Base-by-base conservation (phyloP, 2,888 invertebrate genomes). In the Apoda limacodes region DNA sequence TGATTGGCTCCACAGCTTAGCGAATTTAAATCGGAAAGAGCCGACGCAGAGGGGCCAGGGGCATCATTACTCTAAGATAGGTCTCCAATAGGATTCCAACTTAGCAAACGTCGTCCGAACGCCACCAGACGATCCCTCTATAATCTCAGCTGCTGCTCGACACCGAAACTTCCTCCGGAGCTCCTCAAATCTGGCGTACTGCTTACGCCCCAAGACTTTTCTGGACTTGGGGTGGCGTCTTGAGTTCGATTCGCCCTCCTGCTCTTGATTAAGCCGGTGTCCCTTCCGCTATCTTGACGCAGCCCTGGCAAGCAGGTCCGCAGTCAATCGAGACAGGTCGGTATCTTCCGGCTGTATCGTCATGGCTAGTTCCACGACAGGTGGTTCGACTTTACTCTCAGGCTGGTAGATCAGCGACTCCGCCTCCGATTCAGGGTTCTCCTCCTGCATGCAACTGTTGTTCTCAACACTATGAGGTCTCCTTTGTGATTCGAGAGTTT, bases 21-120 rank as follows among this genome's bases (percentile, higher is more conserved):
- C 4, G 9, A 10, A 33, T 11, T 5, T n/a, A 29, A 3, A 28
- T 22, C 17, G 17, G 5, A 17, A 17, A 7, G 17, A 17, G 17
- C 5, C 17, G 17, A n/a, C 17, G 24, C 17, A n/a, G 19, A 13
- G 7, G 33, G 37, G 15, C 40, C 39, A 24, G 28, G 13, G 5
- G 35, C 38, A 42, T 36, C 34, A 40, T 9, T 22, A 22, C 25
- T 40, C 39, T 4, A 42, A 28, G 24, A 43, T 22, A 1, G 39
- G 41, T 25, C 39, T 35, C 43, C 42, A 45, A 9, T 33, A 43
- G 34, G 43, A 32, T 41, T 43, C 40, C 39, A 47, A 9, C 7
- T 34, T 38, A 13, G 9, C 35, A 5, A 43, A 33, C 10, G 15
- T 21, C 22, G 42, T 41, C 33, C 28, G 31, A 5, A 26, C 25